Evolutionary conservation across 1,140 invertebrate genomes (phyloP).

Genomic region (Cepaea nemoralis): DNA sequence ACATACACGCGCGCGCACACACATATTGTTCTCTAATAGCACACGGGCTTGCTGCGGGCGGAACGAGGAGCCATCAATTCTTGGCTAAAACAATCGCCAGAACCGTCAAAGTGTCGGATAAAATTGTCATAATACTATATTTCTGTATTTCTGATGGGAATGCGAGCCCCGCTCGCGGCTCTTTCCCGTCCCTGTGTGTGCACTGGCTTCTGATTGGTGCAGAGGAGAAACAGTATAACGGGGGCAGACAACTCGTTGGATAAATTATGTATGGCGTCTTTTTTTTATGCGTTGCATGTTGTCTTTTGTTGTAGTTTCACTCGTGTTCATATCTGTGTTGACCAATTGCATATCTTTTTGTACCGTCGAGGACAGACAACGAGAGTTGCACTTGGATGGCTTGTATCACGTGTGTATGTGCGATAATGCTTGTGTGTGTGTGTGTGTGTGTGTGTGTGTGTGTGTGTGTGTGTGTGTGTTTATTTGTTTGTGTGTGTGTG

Average conservation of each 20-base stretch:
- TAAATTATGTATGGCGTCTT: not conserved
- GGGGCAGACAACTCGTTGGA: not conserved
- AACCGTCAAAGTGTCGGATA: not conserved
- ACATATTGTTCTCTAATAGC: not conserved
- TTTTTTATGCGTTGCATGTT: not conserved
- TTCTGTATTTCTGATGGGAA: conserved; percentile 18
- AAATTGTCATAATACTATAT: conserved; percentile 5
- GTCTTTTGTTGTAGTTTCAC: not conserved
- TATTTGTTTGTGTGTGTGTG: no score
- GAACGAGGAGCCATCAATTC: not conserved
- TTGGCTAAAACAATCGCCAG: conserved; percentile 8
- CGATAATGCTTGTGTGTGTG: no score
- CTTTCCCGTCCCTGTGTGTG: not conserved
- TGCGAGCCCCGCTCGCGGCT: not conserved
- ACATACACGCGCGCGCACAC: not conserved
- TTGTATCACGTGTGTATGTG: not conserved
- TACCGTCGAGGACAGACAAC: not conserved
- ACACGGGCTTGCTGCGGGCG: not conserved
- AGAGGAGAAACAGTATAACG: not conserved
- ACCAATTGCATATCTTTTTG: not conserved
- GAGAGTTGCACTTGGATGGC: not conserved
- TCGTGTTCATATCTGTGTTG: not conserved
- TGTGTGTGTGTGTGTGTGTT: no score
- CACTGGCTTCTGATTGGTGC: not conserved
- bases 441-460: no score